A percentile compares a stretch with the other conserved stretches of the same genome.
Evolutionary conservation across 1,140 invertebrate species (phyloP).

Genomic region (Bombus confusus): DNA sequence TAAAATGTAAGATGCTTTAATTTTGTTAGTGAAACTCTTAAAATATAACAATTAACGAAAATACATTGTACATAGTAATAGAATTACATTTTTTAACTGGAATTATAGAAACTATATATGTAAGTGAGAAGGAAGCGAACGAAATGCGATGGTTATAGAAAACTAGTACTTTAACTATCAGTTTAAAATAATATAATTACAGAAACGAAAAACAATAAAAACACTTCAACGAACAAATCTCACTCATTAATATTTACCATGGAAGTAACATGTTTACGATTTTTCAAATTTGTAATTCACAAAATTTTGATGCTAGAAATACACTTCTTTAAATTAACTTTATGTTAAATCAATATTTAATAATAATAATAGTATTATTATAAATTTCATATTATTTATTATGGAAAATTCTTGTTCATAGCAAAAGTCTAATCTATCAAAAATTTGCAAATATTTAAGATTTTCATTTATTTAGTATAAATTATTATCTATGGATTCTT

Average conservation of each 20-base stretch:
- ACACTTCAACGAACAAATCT: conserved; percentile 4
- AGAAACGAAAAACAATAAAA: not conserved
- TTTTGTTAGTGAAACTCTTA: not conserved
- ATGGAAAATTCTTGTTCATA: not conserved
- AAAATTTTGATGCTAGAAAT: not conserved
- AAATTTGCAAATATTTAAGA: not conserved
- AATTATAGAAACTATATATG: not conserved
- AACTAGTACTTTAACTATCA: too few species aligned
- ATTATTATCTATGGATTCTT: not conserved
- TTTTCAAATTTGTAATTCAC: not conserved
- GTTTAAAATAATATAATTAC: not conserved
- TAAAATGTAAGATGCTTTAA: not conserved
- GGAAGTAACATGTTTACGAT: not conserved
- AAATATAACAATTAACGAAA: not conserved
- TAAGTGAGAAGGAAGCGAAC: not conserved
- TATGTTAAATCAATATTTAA: not conserved
- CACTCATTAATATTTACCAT: not conserved
- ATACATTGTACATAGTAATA: conserved; percentile 11
- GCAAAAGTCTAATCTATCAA: not conserved
- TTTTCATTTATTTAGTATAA: not conserved
- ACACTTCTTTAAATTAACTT: not conserved
- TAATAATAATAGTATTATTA: not conserved
- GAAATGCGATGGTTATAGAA: not conserved
- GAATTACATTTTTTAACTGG: not conserved
- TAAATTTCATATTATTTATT: not conserved